A percentile compares a stretch with the other conserved stretches of the same genome.
Evolutionary conservation across 2,113 vertebrate species (phyloP).

Genomic region (mouse (Mus musculus)): GRCm39 chr7:98435501-98436000

Average conservation of each 20-base stretch:
- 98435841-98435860: neutral
- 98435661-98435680: neutral
- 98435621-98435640: neutral
- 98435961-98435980: neutral
- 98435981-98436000: accelerated
- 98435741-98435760: neutral
- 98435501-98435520: neutral
- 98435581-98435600: neutral
- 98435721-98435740: neutral
- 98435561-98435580: neutral
- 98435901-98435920: neutral
- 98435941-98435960: neutral
- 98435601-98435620: neutral
- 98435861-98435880: constrained; percentile 21
- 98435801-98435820: neutral
- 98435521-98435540: neutral
- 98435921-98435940: neutral
- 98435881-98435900: constrained; percentile 27
- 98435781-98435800: neutral
- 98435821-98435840: neutral
- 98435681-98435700: neutral
- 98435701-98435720: neutral
- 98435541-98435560: neutral
- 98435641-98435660: neutral
- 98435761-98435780: neutral